Percentiles rank a stretch among this genome's conserved stretches.
Evolutionary conservation across 2,113 vertebrate species (phyloP).

Genomic region (Pedetes capensis): DNA sequence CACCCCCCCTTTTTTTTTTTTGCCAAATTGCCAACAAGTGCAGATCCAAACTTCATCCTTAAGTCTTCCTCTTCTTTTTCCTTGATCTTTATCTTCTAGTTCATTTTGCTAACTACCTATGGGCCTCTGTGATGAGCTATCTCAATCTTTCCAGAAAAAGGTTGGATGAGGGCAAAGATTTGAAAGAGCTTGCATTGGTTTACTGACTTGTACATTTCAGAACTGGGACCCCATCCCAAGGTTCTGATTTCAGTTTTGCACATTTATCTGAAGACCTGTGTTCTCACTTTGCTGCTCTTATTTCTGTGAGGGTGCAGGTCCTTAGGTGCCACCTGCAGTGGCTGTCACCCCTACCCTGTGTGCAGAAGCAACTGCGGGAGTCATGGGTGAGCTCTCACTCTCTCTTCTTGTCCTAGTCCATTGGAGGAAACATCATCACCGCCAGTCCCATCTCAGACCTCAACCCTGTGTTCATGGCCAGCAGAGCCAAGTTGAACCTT

Average conservation of each 20-base stretch:
- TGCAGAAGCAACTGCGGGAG: not conserved
- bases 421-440: slow-evolving; percentile 97
- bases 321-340: not conserved
- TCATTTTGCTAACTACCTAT: not conserved
- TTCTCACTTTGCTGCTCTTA: not conserved
- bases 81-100: slow-evolving; percentile 44
- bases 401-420: slow-evolving; percentile 83
- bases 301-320: not conserved
- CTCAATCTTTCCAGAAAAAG: not conserved
- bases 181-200: not conserved
- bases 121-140: not conserved
- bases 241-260: not conserved
- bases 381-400: not conserved
- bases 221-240: not conserved
- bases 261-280: rapidly evolving
- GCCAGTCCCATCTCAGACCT: slow-evolving; percentile 99
- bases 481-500: slow-evolving; percentile 88
- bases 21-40: not conserved
- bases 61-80: not conserved
- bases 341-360: no score
- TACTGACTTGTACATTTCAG: not conserved
- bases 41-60: not conserved
- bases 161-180: not conserved
- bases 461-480: slow-evolving; percentile 96
- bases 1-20: not conserved